Evolutionary conservation across 2,797 vertebrate genomes (phyloP).

Genomic region (Carapus acus): DNA sequence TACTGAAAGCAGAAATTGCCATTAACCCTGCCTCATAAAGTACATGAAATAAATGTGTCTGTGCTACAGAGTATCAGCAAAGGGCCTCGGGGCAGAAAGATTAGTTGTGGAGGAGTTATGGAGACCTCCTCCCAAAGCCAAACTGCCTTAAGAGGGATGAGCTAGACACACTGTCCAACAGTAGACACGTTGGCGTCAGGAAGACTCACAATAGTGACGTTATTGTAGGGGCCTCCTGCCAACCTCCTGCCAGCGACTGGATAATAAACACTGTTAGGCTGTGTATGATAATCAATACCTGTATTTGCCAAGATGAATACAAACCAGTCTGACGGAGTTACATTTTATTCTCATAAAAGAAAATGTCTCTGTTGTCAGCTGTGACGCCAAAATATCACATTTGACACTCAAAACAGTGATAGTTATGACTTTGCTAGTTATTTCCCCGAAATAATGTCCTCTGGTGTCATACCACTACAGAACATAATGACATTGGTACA

Average conservation of each 20-base stretch:
- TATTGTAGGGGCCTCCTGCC: constrained; percentile 40
- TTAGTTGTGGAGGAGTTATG: constrained; percentile 63
- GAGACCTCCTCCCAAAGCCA: constrained; percentile 47
- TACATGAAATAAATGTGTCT: constrained; percentile 46
- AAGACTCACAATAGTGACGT: constrained; percentile 51
- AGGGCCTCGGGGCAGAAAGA: constrained; percentile 58
- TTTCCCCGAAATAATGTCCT: too few species aligned
- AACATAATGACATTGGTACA: too few species aligned
- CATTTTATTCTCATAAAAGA: not conserved
- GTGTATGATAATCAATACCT: constrained; percentile 26
- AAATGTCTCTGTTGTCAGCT: not conserved
- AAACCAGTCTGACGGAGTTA: not conserved
- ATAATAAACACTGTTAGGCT: constrained; percentile 47
- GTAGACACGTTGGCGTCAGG: constrained; percentile 62
- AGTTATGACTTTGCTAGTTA: too few species aligned
- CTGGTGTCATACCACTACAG: too few species aligned
- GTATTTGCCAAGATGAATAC: not conserved
- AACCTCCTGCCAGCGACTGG: constrained; percentile 45
- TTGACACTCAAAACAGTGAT: not conserved
- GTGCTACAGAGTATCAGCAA: constrained; percentile 44
- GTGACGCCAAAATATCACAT: not conserved
- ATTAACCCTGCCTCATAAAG: constrained; percentile 58
- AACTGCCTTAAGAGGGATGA: constrained; percentile 64
- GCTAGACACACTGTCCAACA: constrained; percentile 57
- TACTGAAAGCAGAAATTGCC: constrained; percentile 31